A percentile compares a stretch with the other conserved stretches of the same genome.
Evolutionary conservation across 2,113 vertebrate genomes (phyloP).

Genomic region (Geococcyx californianus): DNA sequence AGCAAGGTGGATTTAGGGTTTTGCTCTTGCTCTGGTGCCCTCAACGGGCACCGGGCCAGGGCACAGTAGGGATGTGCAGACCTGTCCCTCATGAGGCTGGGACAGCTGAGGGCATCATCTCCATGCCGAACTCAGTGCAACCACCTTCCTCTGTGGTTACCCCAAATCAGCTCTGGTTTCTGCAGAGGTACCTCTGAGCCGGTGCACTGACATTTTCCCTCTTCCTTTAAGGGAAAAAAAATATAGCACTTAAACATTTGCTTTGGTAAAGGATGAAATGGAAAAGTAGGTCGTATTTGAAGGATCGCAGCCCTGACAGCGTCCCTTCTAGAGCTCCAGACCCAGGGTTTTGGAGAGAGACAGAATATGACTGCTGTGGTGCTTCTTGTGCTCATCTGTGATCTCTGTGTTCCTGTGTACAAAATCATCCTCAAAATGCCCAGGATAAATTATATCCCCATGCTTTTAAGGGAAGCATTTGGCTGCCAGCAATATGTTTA

Average conservation of each 20-base stretch:
- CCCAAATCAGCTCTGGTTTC: background rate
- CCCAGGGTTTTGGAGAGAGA: constrained; percentile 22
- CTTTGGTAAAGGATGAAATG: constrained; percentile 23
- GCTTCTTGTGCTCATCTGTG: background rate
- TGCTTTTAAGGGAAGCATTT: background rate
- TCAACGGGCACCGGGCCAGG: fast-evolving
- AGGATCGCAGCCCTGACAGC: constrained; percentile 49
- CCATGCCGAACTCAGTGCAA: background rate
- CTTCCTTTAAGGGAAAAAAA: background rate
- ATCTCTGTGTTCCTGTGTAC: background rate
- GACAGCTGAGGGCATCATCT: background rate
- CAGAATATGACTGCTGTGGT: background rate
- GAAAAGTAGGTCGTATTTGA: constrained; percentile 63
- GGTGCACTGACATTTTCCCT: background rate
- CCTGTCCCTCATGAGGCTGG: background rate
- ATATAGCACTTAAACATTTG: background rate
- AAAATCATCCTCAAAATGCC: background rate
- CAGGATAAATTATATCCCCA: background rate
- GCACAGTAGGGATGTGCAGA: background rate
- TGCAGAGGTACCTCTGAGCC: background rate
- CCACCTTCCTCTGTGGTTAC: background rate
- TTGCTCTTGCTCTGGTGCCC: background rate
- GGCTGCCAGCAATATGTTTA: background rate
- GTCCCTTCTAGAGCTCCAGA: constrained; percentile 41
- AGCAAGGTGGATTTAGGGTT: background rate